These are phyloP conservation scores for Dissostichus mawsoni DNA, from an alignment of 2,113 vertebrate genomes.

Conservation along the genomic window DNA sequence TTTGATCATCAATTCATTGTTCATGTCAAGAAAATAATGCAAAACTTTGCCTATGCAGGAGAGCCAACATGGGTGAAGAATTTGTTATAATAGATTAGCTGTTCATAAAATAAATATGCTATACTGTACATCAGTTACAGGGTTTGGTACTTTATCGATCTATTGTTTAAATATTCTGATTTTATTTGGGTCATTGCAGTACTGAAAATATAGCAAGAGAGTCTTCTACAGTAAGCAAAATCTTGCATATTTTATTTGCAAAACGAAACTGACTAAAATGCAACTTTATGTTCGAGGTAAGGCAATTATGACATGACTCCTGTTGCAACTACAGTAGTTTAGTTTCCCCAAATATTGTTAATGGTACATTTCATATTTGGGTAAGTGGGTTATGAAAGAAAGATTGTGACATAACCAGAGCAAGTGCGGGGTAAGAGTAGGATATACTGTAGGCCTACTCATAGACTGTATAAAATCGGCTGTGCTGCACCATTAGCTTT, in stretches of 20 bases:
- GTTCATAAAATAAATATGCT: background rate
- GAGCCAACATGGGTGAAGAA: background rate
- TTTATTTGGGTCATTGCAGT: background rate
- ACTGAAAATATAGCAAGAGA: background rate
- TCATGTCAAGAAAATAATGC: background rate
- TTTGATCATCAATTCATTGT: background rate
- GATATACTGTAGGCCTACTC: too few relatives aligned
- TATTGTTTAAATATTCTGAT: background rate
- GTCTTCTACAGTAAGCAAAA: background rate
- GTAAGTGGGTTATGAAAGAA: background rate
- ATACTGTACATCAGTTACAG: background rate
- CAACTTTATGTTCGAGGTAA: background rate
- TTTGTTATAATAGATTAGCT: background rate
- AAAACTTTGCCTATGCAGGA: background rate
- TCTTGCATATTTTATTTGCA: background rate
- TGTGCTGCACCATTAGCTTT: conserved; percentile 5
- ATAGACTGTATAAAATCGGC: too few relatives aligned
- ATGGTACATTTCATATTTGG: background rate
- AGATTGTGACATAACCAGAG: background rate
- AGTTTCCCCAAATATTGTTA: background rate
- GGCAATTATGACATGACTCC: too few relatives aligned
- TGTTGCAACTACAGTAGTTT: too few relatives aligned
- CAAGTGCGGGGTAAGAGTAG: too few relatives aligned
- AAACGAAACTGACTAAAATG: background rate
- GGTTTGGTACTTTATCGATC: background rate